Evolutionary conservation across 2,797 vertebrate genomes (phyloP).

Genomic region (Rhinogobio ventralis): DNA sequence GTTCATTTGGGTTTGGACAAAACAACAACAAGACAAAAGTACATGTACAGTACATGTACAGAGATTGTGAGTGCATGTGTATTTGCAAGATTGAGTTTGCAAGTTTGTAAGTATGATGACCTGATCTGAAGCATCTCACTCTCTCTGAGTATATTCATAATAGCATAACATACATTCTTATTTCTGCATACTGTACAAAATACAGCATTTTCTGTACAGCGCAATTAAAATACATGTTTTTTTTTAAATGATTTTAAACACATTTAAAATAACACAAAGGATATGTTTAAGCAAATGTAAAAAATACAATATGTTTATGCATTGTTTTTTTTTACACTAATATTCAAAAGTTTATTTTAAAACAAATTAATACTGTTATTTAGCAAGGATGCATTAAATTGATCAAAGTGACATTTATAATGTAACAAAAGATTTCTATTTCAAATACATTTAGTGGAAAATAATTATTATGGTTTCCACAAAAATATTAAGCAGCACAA

Average conservation of each 20-base stretch:
- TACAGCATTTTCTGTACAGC: not conserved
- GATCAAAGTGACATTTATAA: not conserved
- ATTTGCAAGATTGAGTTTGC: slow-evolving; percentile 1
- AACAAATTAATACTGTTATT: not conserved
- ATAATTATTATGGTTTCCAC: not conserved
- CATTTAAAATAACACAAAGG: too few relatives aligned
- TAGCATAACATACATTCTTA: not conserved
- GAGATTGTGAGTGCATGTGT: not conserved
- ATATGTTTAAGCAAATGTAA: too few relatives aligned
- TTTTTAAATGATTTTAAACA: too few relatives aligned
- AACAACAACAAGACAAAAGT: not conserved
- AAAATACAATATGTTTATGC: too few relatives aligned
- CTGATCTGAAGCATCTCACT: slow-evolving; percentile 17
- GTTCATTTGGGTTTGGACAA: not conserved
- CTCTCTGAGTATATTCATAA: slow-evolving; percentile 19
- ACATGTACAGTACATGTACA: not conserved
- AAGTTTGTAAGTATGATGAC: slow-evolving; percentile 11
- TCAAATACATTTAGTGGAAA: not conserved
- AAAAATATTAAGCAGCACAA: not conserved
- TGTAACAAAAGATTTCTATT: not conserved
- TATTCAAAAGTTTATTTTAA: too few relatives aligned
- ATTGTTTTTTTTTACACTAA: too few relatives aligned
- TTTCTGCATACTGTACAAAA: not conserved
- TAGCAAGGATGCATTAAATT: not conserved
- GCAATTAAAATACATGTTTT: too few relatives aligned